Evolutionary conservation across 2,113 vertebrate genomes (phyloP), one percentile per base, ranked within the genome.

Genomic region (Talpa occidentalis): DNA sequence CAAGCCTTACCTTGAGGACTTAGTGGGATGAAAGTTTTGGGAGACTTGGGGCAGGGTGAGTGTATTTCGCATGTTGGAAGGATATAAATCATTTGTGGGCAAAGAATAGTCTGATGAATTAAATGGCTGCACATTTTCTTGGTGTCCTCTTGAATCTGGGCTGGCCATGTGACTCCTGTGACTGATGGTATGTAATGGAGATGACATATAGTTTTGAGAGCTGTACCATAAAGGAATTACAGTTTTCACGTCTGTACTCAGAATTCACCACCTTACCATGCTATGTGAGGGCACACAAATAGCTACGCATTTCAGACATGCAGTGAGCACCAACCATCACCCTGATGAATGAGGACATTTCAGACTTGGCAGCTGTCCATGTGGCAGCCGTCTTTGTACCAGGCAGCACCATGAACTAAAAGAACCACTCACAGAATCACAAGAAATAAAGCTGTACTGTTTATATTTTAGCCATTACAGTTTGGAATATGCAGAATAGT

Each of bases 401-500:
- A 44, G 76, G 70, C 69, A 47, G 11, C 81, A 62, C 64, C 22
- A 37, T 47, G 35, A 94, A 89, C 32, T 59, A n/a, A 54, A 83
- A 88, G 47, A 95, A 92, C 47, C 22, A 54, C 77, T 52, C n/a
- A 87, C 62, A 84, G 73, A 78, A 94, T 87, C 85, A 60, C 11
- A 21, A 60, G n/a, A 83, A 82, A 74, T 59, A 85, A 49, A 87
- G n/a, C 52, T 3, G 4, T 49, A 19, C 17, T 73, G 24, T 59
- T 21, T 44, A 76, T 66, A 30, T 85, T 73, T 67, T 76, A 85
- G 42, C 14, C 1, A 2, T 89, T 28, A 44, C n/a, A 30, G 15
- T 84, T 72, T 70, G 35, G 35, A 90, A 70, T 60, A 32, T 72
- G 35, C 44, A 80, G 24, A 70, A 17, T 15, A 87, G 15, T 83